Conservation (phyloP, 2,113 vertebrate genomes). For the Propithecus coquereli region DNA sequence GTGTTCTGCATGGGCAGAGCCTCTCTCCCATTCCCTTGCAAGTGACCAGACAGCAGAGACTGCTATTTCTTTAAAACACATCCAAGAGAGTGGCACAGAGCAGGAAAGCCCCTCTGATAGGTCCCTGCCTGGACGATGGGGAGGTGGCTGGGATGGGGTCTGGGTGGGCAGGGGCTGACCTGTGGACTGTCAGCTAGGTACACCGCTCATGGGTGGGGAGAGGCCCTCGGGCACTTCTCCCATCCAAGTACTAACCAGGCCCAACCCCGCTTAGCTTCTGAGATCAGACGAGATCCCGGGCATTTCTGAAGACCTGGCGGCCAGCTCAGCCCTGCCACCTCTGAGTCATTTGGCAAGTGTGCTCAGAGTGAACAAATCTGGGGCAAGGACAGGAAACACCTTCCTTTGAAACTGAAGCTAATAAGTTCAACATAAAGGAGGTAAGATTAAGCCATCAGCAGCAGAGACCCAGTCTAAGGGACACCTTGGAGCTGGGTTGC, state of each 20-base stretch:
- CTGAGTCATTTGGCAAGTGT: neutral
- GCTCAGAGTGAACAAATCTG: neutral
- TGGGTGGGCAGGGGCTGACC: neutral
- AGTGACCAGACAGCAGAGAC: neutral
- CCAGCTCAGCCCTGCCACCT: neutral
- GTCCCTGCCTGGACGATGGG: neutral
- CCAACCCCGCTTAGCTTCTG: too few species aligned
- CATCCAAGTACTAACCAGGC: too few species aligned
- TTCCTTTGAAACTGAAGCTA: neutral
- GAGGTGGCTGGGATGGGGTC: neutral
- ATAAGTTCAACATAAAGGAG: neutral
- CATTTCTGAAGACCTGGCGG: neutral
- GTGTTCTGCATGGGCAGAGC: neutral
- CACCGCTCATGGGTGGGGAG: neutral
- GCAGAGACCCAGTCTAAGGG: neutral
- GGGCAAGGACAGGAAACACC: neutral
- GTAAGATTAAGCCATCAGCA: neutral
- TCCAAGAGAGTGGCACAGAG: neutral
- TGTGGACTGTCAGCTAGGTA: rapidly evolving
- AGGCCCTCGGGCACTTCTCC: neutral
- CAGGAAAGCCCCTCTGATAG: neutral
- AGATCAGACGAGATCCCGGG: neutral
- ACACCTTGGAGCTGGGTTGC: neutral
- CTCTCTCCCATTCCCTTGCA: neutral
- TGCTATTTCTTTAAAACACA: neutral